Evolutionary conservation across 2,113 vertebrate species (phyloP).

Genomic region (Mirounga angustirostris): DNA sequence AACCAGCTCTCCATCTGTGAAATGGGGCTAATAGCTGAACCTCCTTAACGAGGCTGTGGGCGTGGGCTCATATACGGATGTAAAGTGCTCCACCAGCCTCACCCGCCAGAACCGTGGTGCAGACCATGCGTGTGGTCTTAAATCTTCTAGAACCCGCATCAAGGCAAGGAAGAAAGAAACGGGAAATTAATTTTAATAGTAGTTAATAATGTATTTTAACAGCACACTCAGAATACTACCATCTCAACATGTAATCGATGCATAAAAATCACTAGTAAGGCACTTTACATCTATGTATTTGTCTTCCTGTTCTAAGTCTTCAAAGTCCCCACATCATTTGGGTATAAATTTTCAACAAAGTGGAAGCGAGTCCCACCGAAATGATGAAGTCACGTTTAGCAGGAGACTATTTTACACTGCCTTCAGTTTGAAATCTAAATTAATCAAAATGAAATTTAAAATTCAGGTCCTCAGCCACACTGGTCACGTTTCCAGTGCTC

Average conservation of each 20-base stretch:
- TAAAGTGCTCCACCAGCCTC: background rate
- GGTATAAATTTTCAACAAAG: background rate
- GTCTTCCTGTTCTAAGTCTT: background rate
- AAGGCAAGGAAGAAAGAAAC: background rate
- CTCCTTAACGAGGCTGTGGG: background rate
- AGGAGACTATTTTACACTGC: background rate
- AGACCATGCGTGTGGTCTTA: fast-evolving
- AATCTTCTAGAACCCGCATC: background rate
- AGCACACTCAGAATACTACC: background rate
- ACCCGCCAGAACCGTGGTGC: background rate
- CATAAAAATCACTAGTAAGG: background rate
- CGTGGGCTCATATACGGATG: background rate
- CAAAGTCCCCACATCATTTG: background rate
- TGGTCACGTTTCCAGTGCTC: background rate
- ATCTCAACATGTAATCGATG: background rate
- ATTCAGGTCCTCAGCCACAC: background rate
- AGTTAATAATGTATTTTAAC: background rate
- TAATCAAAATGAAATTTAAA: background rate
- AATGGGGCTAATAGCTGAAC: too few relatives aligned
- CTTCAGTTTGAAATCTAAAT: background rate
- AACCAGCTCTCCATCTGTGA: background rate
- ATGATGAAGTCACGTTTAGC: background rate
- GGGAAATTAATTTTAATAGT: background rate
- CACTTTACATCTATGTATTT: background rate
- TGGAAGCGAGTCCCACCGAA: background rate